Evolutionary conservation across 1,140 invertebrate genomes (phyloP).

Genomic region (Adelges cooleyi): DNA sequence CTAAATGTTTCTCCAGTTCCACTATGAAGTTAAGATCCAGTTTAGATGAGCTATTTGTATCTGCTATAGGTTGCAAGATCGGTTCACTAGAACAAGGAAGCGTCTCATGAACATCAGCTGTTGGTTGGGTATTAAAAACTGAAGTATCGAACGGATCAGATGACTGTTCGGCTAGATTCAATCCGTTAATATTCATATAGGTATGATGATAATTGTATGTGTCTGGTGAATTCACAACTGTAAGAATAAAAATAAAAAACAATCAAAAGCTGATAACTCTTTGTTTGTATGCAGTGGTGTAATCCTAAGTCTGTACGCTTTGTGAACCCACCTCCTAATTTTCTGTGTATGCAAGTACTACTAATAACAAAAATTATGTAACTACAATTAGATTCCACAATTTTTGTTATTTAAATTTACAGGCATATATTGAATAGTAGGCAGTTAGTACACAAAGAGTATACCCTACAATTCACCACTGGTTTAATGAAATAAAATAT

Average conservation of each 20-base stretch:
- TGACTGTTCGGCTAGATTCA: neutral
- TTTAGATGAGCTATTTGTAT: conserved; percentile 31
- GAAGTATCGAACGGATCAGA: conserved; percentile 54
- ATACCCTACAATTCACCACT: neutral
- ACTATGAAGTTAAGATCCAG: conserved; percentile 48
- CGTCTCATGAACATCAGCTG: neutral
- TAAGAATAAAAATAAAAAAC: conserved; percentile 9
- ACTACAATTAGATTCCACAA: too few species aligned
- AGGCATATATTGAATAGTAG: too few species aligned
- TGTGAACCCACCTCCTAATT: too few species aligned
- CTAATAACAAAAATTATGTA: too few species aligned
- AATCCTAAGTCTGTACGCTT: too few species aligned
- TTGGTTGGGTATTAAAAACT: neutral
- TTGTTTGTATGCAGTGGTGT: too few species aligned
- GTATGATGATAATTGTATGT: conserved; percentile 36
- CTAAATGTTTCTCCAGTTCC: conserved; percentile 50
- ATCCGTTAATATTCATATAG: conserved; percentile 39
- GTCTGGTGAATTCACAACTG: conserved; percentile 19
- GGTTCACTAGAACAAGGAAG: neutral
- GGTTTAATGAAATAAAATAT: neutral
- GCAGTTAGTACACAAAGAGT: too few species aligned
- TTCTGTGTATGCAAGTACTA: too few species aligned
- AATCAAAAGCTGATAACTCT: too few species aligned
- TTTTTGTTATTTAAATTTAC: too few species aligned
- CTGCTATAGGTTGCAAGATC: neutral